A percentile compares a stretch with the other conserved stretches of the same genome.
phyloP scores from a whole-genome alignment of 2,888 invertebrate genomes.

The Eristalis pertinax region DNA sequence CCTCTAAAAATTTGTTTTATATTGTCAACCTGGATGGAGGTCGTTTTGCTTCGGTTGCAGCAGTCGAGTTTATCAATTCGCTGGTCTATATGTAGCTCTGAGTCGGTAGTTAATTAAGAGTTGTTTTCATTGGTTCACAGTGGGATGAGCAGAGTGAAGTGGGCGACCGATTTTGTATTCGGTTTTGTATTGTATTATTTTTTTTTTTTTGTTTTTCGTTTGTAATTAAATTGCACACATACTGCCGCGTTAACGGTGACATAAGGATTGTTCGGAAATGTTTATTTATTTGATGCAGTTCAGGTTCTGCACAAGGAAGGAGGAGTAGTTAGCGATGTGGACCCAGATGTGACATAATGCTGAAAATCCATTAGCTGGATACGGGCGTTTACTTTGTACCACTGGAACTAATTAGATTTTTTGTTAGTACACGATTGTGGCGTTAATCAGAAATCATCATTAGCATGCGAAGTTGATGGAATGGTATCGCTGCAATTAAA shows the following conservation, averaged over 20 bases:
- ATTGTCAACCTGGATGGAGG: not conserved
- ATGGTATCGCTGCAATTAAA: not conserved
- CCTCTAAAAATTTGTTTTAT: slow-evolving; percentile 6
- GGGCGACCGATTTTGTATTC: not conserved
- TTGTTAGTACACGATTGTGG: not conserved
- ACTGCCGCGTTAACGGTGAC: not conserved
- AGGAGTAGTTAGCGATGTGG: not conserved
- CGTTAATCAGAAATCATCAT: not conserved
- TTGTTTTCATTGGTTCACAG: slow-evolving; percentile 16
- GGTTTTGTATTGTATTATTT: not conserved
- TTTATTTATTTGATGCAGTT: slow-evolving; percentile 17
- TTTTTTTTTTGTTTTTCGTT: not conserved
- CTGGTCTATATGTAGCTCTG: slow-evolving; percentile 4
- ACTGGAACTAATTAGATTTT: slow-evolving; percentile 1
- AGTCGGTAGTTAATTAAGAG: slow-evolving; percentile 49
- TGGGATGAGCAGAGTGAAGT: not conserved
- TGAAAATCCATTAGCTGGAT: slow-evolving; percentile 1
- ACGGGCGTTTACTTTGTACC: not conserved
- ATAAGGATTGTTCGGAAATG: slow-evolving; percentile 11
- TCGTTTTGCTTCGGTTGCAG: not conserved
- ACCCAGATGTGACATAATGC: not conserved
- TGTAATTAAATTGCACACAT: slow-evolving; percentile 17
- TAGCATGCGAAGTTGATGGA: not conserved
- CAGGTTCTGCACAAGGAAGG: too few species aligned
- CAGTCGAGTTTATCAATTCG: slow-evolving; percentile 21